A percentile compares a stretch with the other conserved stretches of the same genome.
Conservation (phyloP, 35 echinoderm and acorn worm genomes). For the Patiria miniata region DNA sequence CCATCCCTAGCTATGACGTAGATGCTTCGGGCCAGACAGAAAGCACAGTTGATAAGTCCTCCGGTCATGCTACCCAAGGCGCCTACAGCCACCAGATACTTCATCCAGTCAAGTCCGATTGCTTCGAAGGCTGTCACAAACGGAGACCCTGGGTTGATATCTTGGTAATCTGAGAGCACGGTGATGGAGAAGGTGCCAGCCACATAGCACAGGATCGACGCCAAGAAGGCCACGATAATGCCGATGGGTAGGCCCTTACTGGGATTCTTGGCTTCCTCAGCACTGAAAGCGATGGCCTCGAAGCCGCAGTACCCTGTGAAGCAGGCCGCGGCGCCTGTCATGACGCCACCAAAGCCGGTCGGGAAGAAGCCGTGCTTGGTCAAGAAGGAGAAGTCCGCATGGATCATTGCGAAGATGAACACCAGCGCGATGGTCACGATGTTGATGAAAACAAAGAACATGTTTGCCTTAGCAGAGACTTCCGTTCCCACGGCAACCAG, state of each 20-base stretch:
- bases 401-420: slow-evolving; percentile 44
- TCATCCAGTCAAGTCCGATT: slow-evolving; percentile 41
- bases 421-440: slow-evolving; percentile 56
- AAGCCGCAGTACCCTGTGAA: slow-evolving; percentile 81
- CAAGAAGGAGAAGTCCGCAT: slow-evolving; percentile 53
- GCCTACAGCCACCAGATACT: slow-evolving; percentile 72
- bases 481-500: slow-evolving; percentile 59
- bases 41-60: slow-evolving; percentile 76
- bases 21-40: slow-evolving; percentile 66
- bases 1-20: slow-evolving; percentile 79
- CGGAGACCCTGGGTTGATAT: slow-evolving; percentile 73
- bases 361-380: slow-evolving; percentile 61
- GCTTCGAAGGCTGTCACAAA: slow-evolving; percentile 64
- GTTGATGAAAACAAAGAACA: slow-evolving; percentile 66
- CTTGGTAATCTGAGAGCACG: slow-evolving; percentile 41
- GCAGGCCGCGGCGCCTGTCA: slow-evolving; percentile 83
- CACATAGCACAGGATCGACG: slow-evolving; percentile 58
- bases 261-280: slow-evolving; percentile 77
- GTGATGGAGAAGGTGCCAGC: slow-evolving; percentile 61
- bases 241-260: slow-evolving; percentile 73
- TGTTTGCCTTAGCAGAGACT: slow-evolving; percentile 58
- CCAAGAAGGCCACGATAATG: slow-evolving; percentile 52
- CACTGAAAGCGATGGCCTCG: slow-evolving; percentile 76
- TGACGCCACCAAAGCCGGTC: slow-evolving; percentile 54
- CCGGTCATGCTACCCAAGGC: slow-evolving; percentile 78